Evolutionary conservation across 92 coral and sea anemone genomes (phyloP), one percentile per base, ranked within the genome.

Genomic region (Epizoanthus illoricatus): DNA sequence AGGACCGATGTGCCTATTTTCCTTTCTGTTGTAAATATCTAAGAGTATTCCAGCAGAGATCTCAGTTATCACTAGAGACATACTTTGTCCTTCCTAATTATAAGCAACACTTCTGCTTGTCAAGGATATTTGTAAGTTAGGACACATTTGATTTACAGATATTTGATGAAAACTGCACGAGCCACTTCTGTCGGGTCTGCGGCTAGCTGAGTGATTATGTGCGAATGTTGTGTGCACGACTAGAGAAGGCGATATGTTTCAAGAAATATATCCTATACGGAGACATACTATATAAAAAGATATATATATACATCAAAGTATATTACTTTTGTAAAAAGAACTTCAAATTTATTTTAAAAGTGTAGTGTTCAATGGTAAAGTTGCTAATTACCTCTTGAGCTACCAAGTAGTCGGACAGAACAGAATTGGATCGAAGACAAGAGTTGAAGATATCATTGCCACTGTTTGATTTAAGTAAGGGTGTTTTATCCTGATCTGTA

Each of bases 161-260:
- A 75, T 40, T 63, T 43, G 82, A 42, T 20, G 45, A 62, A 78
- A 43, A 63, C 70, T 78, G 60, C 11, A 42, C 71, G 24, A 24
- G 47, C 24, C 70, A 62, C 59, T 57, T 20, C 40, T 20, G 40
- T 41, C 81, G 81, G n/a, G 17, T 62, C 66, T 45, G 82, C 71
- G 82, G 82, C 58, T 21, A 18, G 36, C 47, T 78, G 82, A 78
- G 82, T 63, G 67, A 78, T 78, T 63, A 78, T 66, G 82, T 78
- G 82, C 65, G 59, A 78, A 78, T 63, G 71, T 69, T 64, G 82
- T 78, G 71, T 64, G 60, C 82, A 63, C 64, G 65, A 60, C 41
- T 39, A 62, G 13, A 55, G 63, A 43, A 78, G 42, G 54, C 40
- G 52, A 63, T 63, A 40, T 64, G 59, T 60, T 56, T 78, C 82